Conservation (phyloP, 2,888 invertebrate genomes). For the Leistus spinibarbis region DNA sequence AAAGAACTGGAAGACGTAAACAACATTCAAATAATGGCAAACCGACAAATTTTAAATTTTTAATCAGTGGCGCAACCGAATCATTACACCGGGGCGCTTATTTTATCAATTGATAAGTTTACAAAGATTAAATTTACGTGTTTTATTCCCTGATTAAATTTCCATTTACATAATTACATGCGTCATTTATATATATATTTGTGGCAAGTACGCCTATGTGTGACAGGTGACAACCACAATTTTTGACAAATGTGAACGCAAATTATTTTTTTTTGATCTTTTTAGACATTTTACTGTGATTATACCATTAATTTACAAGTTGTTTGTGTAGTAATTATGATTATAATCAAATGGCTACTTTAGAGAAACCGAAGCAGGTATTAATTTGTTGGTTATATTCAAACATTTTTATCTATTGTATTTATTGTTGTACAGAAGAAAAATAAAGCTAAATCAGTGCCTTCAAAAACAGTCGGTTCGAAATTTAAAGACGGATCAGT, state of each 20-base stretch:
- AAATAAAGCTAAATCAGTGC: conserved; percentile 23
- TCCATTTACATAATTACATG: too few species aligned
- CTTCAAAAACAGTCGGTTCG: conserved; percentile 20
- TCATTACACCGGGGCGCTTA: too few species aligned
- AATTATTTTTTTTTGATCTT: background rate
- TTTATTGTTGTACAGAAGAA: conserved; percentile 20
- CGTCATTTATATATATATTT: too few species aligned
- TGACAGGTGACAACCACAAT: conserved; percentile 19
- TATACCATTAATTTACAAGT: background rate
- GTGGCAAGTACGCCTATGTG: background rate
- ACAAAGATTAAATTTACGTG: too few species aligned
- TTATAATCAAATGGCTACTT: conserved; percentile 25
- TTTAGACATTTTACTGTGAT: background rate
- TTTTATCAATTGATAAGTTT: too few species aligned
- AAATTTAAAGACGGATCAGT: background rate
- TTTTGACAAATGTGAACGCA: conserved; percentile 15
- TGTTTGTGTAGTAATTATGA: conserved; percentile 4
- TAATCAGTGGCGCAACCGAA: too few species aligned
- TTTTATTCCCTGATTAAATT: too few species aligned
- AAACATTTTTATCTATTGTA: background rate
- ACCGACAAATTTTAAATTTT: too few species aligned
- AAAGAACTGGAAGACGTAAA: too few species aligned
- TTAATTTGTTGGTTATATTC: background rate
- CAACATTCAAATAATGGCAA: too few species aligned
- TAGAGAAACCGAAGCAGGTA: conserved; percentile 35